These are phyloP conservation scores for Plutella xylostella DNA, from an alignment of 2,888 invertebrate species.

Conservation along the genomic window DNA sequence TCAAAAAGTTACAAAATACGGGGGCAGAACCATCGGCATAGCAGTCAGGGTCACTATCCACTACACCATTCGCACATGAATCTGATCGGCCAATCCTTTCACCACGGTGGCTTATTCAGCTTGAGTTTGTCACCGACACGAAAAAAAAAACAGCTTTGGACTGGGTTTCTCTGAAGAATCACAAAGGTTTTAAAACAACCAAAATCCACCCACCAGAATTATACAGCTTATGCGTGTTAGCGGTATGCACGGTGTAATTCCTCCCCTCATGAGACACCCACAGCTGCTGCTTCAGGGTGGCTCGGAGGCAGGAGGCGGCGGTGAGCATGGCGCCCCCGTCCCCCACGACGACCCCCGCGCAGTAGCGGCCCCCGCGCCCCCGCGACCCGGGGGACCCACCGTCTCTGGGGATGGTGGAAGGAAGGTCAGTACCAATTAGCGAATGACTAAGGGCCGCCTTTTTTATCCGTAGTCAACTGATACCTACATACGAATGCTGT, in stretches of 20 bases:
- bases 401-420: background rate
- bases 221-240: background rate
- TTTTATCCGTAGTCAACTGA: background rate
- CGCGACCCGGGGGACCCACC: background rate
- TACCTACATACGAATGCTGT: too few relatives aligned
- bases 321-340: conserved; percentile 4
- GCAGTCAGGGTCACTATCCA: too few relatives aligned
- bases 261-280: background rate
- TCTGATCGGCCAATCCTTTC: too few relatives aligned
- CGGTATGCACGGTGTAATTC: background rate
- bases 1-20: too few relatives aligned
- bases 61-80: too few relatives aligned
- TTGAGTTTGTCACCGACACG: too few relatives aligned
- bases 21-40: too few relatives aligned
- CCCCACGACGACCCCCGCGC: background rate
- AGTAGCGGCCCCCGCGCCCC: background rate
- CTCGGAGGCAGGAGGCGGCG: background rate
- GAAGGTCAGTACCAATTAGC: background rate
- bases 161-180: too few relatives aligned
- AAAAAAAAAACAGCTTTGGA: too few relatives aligned
- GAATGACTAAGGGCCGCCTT: background rate
- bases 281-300: background rate
- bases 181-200: too few relatives aligned
- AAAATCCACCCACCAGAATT: conserved; percentile 5
- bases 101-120: too few relatives aligned